Percentiles rank a stretch among this genome's conserved stretches.
These are phyloP conservation scores for Rhaphigaster nebulosa DNA, from an alignment of 2,888 invertebrate genomes.

Conservation along the genomic window DNA sequence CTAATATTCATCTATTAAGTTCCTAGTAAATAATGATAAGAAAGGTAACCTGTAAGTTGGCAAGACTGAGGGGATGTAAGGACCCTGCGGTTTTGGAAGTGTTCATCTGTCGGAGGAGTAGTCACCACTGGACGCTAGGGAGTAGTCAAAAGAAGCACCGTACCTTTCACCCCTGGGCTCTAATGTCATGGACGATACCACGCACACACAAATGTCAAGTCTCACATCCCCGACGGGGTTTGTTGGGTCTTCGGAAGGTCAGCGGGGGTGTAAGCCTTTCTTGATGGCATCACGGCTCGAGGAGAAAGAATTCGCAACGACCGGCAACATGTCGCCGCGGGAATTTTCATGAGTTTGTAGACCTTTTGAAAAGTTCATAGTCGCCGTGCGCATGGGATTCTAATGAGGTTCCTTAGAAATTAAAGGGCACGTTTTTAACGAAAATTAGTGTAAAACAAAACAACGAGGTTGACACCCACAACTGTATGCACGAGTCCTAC, in stretches of 20 bases:
- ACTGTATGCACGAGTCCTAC: not conserved
- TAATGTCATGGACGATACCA: slow-evolving; percentile 36
- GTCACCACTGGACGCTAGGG: not conserved
- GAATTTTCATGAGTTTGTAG: not conserved
- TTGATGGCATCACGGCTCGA: not conserved
- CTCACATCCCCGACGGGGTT: not conserved
- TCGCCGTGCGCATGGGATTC: not conserved
- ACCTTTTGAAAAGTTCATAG: not conserved
- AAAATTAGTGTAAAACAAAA: not conserved
- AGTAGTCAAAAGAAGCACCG: not conserved
- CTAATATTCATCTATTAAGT: not conserved
- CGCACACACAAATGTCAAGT: not conserved
- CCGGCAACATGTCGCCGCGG: not conserved
- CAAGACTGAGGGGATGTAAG: not conserved
- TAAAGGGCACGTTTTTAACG: not conserved
- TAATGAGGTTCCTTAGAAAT: not conserved
- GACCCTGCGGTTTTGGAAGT: not conserved
- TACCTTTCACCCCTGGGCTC: not conserved
- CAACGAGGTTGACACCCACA: not conserved
- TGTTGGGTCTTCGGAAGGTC: not conserved
- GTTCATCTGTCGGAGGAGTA: not conserved
- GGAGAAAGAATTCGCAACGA: not conserved
- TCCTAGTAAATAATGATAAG: not conserved
- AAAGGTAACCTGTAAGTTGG: not conserved
- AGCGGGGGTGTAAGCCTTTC: not conserved